These are phyloP conservation scores for Pongo pygmaeus DNA, from an alignment of 2,113 vertebrate species.

Conservation along the genomic window DNA sequence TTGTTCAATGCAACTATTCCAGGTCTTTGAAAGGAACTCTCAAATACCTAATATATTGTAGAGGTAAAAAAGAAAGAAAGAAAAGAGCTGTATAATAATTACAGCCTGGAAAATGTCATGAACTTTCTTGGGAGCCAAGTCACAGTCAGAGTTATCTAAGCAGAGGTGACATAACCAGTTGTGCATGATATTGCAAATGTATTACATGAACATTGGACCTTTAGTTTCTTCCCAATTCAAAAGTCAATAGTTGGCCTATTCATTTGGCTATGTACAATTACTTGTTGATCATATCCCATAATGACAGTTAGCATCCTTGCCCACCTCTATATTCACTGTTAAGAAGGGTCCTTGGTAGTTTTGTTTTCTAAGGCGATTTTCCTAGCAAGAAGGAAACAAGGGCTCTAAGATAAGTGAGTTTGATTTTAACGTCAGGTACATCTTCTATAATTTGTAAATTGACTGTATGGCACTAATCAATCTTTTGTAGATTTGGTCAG, in stretches of 20 bases:
- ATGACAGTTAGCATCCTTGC: background rate
- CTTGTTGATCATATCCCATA: background rate
- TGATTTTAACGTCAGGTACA: background rate
- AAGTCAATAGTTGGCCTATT: background rate
- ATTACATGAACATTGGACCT: background rate
- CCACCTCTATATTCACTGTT: background rate
- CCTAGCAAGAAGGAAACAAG: background rate
- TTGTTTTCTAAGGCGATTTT: slow-evolving; percentile 5
- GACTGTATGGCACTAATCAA: background rate
- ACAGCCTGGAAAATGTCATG: background rate
- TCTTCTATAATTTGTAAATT: background rate
- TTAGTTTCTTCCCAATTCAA: background rate
- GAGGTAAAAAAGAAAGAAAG: background rate
- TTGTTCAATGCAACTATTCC: background rate
- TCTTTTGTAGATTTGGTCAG: background rate
- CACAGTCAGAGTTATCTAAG: background rate
- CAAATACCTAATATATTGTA: background rate
- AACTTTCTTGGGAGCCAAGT: background rate
- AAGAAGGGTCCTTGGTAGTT: background rate
- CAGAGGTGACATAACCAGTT: background rate
- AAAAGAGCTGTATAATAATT: background rate
- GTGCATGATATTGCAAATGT: background rate
- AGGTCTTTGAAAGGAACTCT: background rate
- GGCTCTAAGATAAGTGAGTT: background rate
- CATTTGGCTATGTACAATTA: background rate